Evolutionary conservation across 2,797 vertebrate genomes (phyloP).

Genomic region (Graptemys geographica): DNA sequence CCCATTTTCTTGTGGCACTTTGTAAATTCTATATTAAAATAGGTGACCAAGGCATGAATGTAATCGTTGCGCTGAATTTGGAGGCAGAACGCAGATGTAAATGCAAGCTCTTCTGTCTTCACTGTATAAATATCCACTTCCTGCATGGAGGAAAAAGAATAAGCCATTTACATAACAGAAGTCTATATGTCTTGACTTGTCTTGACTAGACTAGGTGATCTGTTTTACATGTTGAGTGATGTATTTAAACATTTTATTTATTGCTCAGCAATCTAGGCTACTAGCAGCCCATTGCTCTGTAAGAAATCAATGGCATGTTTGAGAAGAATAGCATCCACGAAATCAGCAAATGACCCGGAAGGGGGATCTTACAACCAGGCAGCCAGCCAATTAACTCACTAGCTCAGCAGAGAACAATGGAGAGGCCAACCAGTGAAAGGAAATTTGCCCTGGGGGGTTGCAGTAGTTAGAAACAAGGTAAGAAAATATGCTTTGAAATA

Average conservation of each 20-base stretch:
- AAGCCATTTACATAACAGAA: not conserved
- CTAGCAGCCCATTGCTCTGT: not conserved
- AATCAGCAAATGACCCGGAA: not conserved
- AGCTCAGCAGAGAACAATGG: not conserved
- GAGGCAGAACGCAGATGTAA: constrained; percentile 95
- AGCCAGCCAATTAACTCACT: not conserved
- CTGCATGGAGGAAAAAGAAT: constrained; percentile 76
- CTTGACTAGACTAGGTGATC: not conserved
- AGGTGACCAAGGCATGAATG: constrained; percentile 95
- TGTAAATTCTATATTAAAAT: constrained; percentile 99
- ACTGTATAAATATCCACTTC: constrained; percentile 99
- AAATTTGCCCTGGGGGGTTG: not conserved
- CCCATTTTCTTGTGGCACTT: constrained; percentile 99
- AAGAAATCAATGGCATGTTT: not conserved
- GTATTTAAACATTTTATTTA: constrained; percentile 14
- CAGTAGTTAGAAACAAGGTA: constrained; percentile 3
- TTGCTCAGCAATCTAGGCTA: not conserved
- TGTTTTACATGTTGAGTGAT: not conserved
- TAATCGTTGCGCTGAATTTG: constrained; percentile 98
- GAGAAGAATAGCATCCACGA: not conserved
- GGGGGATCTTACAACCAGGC: not conserved
- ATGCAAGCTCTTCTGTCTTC: constrained; percentile 92
- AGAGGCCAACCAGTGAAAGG: not conserved
- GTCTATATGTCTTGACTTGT: not conserved
- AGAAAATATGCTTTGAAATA: not conserved